These are phyloP conservation scores for Eidolon dupreanum DNA, from an alignment of 2,797 vertebrate species.

Conservation along the genomic window DNA sequence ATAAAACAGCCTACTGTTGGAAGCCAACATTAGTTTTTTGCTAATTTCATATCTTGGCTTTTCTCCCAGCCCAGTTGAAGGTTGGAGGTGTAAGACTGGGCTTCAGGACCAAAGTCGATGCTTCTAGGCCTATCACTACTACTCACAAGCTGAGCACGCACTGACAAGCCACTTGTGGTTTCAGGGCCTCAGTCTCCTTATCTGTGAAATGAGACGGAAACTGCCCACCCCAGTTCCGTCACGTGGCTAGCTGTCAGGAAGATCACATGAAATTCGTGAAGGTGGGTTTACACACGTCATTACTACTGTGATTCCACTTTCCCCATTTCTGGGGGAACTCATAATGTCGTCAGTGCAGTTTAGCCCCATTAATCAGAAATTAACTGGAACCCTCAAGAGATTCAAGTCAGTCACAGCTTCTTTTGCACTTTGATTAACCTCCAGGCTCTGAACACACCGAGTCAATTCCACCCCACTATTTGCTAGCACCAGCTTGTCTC, in stretches of 20 bases:
- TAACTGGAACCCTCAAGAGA: slow-evolving; percentile 69
- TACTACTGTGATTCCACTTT: slow-evolving; percentile 4
- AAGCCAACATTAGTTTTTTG: background rate
- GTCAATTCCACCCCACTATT: slow-evolving; percentile 43
- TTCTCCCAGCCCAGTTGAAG: background rate
- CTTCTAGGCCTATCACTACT: background rate
- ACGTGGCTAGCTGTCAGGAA: background rate
- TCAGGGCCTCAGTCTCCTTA: background rate
- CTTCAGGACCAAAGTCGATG: background rate
- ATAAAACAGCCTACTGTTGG: background rate
- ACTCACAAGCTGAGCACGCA: background rate
- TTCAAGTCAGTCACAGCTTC: slow-evolving; percentile 75
- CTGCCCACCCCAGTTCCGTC: background rate
- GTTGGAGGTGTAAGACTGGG: background rate
- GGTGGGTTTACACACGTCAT: background rate
- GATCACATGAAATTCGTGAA: background rate
- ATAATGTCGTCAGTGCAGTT: slow-evolving; percentile 63
- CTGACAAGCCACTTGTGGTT: too few relatives aligned
- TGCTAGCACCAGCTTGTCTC: slow-evolving; percentile 51
- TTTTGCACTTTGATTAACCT: slow-evolving; percentile 74
- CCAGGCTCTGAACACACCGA: slow-evolving; percentile 64
- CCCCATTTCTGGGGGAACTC: slow-evolving; percentile 65
- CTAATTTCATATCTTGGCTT: background rate
- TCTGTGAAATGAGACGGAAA: background rate
- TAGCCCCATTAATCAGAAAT: slow-evolving; percentile 70